Base-by-base conservation (phyloP, 2,797 vertebrate genomes). In the Moxostoma hubbsi region DNA sequence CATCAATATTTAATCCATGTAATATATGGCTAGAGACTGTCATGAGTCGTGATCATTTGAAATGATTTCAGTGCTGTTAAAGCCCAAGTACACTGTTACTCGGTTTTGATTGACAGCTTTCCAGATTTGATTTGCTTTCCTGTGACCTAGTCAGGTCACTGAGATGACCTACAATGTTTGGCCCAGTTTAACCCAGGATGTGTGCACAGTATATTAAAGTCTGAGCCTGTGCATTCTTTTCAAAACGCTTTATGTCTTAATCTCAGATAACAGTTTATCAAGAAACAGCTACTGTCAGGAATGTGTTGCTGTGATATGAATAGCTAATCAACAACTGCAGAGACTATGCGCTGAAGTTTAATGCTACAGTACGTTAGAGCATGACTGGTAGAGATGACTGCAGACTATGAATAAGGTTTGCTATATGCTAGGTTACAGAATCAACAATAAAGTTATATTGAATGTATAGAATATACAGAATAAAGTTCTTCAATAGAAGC, bases 121-220 rank as follows among this genome's bases (percentile, higher is more conserved):
- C 43, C 45, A 63, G 49, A 77, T 75, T 51, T 63, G n/a, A 77
- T 73, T 51, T 69, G 43, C 11, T 5, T 75, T 57, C 18, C 51
- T 36, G 50, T 65, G 62, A 62, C 53, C 43, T 4, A 4, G 9
- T 13, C 6, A 70, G 13, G 11, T 46, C 24, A n/a, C 24, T 69
- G 45, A 51, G 5, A 65, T 70, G 81, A 63, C 43, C 63, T 77
- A 53, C 24, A 67, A n/a, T 54, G 62, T 77, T 63, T 61, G 66
- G 62, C 59, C 59, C 51, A 53, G 62, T 66, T 72, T 66, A 24
- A 50, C 51, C 51, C 62, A 58, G 9, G 18, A 55, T 36, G 54
- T 54, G 46, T 43, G 4, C 36, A 36, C 36, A 36, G 5, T 15
- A 46, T 57, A 62, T 63, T n/a, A 10, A 65, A 15, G 59, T 36